Base-by-base conservation (phyloP, 2,888 invertebrate genomes). In the Perdita meconis region DNA sequence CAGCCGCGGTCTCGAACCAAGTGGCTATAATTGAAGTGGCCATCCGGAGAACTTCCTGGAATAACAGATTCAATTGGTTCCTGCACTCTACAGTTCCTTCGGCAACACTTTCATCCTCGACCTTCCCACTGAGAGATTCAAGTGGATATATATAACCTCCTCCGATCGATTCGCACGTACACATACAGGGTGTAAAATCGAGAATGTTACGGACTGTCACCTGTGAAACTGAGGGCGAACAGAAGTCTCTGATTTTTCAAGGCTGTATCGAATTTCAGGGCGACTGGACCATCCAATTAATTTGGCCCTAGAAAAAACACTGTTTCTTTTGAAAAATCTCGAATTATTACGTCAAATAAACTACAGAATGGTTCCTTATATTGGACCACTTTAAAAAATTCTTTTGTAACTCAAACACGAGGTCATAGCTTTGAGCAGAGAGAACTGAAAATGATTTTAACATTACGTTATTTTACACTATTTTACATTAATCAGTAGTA, bases 1-100 rank as follows among this genome's bases (percentile, higher is more conserved):
- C 24, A 30, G 26, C 44, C 47, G 22, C 24, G 4, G 53, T 26
- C 42, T 60, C n/a, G 50, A 60, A 38, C 59, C 44, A 55, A 71
- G 55, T 61, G 75, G 50, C 36, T 42, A 60, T 73, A 76, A 72
- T 67, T 73, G 65, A 76, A 78, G 73, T 66, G 63, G 79, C 59
- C 44, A 34, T 24, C 36, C 53, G 57, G 55, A 61, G 66, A 44
- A 64, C 66, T 53, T 69, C n/a, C 61, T 53, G 63, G 56, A 80
- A 78, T 69, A 73, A 80, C 67, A 73, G 63, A 75, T 70, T 77
- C 70, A 70, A 69, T 75, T 78, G 75, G 75, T 70, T 44, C 42
- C 44, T 34, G 40, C 61, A 68, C 72, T 72, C 64, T 64, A 30
- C 53, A 38, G 38, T 56, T 64, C 42, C 75, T 69, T 64, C 47